Evolutionary conservation across 2,113 vertebrate genomes (phyloP).

Genomic region (Corythoichthys haematopterus): DNA sequence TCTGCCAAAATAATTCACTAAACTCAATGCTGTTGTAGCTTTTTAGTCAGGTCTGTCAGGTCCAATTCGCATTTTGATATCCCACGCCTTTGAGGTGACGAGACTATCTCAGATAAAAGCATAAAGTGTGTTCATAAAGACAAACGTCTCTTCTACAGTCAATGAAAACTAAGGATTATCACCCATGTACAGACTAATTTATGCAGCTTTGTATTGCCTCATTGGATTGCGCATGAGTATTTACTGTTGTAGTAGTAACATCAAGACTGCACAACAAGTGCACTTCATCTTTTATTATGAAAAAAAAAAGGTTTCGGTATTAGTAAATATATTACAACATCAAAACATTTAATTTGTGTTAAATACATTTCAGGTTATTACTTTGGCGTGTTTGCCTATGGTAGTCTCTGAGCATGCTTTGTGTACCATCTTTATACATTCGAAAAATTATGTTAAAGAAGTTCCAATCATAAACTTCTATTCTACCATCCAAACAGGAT

Average conservation of each 20-base stretch:
- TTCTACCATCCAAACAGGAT: neutral
- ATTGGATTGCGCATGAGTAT: slow-evolving; percentile 28
- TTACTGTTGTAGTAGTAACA: slow-evolving; percentile 37
- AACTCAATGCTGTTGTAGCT: no score
- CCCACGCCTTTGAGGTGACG: no score
- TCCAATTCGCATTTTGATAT: no score
- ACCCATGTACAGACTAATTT: neutral
- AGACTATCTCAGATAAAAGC: no score
- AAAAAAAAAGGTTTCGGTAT: slow-evolving; percentile 1
- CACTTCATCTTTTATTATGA: slow-evolving; percentile 24
- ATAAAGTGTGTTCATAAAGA: no score
- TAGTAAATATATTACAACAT: slow-evolving; percentile 2
- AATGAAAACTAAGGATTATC: neutral
- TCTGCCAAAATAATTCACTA: no score
- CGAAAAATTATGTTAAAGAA: neutral
- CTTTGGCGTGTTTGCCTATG: neutral
- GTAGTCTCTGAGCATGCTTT: slow-evolving; percentile 7
- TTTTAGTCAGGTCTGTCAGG: no score
- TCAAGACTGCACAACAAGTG: neutral
- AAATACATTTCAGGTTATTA: neutral
- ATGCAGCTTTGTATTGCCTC: neutral
- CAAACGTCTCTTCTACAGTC: neutral
- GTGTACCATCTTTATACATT: neutral
- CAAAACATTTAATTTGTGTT: neutral
- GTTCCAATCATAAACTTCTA: neutral